A percentile compares a stretch with the other conserved stretches of the same genome.
These are phyloP conservation scores for Hyles lineata DNA, from an alignment of 2,888 invertebrate species.

Conservation along the genomic window DNA sequence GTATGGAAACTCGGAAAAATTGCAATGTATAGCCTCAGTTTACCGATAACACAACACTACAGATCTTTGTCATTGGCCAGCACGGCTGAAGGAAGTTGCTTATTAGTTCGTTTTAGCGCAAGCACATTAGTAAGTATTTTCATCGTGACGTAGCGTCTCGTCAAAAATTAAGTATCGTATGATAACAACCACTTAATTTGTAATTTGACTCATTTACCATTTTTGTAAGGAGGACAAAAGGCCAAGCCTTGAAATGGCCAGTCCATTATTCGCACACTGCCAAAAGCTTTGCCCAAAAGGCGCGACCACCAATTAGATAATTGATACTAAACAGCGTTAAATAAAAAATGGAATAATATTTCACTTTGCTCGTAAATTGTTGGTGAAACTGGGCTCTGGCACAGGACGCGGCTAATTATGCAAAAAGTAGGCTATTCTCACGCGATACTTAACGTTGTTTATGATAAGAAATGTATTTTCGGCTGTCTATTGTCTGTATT, in stretches of 20 bases:
- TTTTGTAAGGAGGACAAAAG: constrained; percentile 8
- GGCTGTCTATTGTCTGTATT: constrained; percentile 27
- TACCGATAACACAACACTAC: not conserved
- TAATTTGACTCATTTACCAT: not conserved
- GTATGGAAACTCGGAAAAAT: not conserved
- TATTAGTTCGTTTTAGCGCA: not conserved
- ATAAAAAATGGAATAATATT: constrained; percentile 37
- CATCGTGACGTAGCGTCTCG: not conserved
- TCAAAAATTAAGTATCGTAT: not conserved
- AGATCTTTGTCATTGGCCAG: not conserved
- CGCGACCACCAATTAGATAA: constrained; percentile 54
- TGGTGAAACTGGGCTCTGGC: constrained; percentile 51
- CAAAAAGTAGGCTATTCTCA: constrained; percentile 49
- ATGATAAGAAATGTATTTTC: constrained; percentile 39
- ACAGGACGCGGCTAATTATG: constrained; percentile 52
- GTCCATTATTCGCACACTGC: constrained; percentile 24
- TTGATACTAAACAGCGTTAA: constrained; percentile 55
- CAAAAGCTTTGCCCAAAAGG: constrained; percentile 35
- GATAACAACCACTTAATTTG: constrained; percentile 15
- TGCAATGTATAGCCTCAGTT: not conserved
- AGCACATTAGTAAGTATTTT: not conserved
- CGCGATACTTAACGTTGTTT: constrained; percentile 55
- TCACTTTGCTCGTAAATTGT: constrained; percentile 49
- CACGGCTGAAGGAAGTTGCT: not conserved
- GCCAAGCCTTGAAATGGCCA: constrained; percentile 16